These are phyloP conservation scores for Drosophila gaucha DNA, from an alignment of 2,888 invertebrate genomes.

Conservation along the genomic window DNA sequence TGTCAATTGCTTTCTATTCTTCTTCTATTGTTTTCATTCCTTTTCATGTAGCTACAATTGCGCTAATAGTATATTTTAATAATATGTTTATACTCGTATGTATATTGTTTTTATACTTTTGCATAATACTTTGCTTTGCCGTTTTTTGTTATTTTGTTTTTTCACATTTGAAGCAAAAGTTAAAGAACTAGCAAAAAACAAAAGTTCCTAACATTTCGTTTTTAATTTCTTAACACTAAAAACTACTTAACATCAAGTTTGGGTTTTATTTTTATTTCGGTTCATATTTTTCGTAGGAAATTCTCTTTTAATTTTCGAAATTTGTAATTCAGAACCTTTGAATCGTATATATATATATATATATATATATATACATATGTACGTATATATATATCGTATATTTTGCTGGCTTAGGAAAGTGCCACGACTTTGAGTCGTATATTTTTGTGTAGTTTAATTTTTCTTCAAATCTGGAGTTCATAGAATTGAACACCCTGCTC, in stretches of 20 bases:
- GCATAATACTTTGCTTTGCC: slow-evolving; percentile 73
- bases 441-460: slow-evolving; percentile 13
- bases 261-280: slow-evolving; percentile 15
- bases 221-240: slow-evolving; percentile 44
- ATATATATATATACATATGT: slow-evolving; percentile 36
- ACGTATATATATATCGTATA: slow-evolving; percentile 7
- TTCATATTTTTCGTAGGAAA: neutral
- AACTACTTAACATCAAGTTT: slow-evolving; percentile 64
- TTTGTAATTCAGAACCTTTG: slow-evolving; percentile 15
- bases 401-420: slow-evolving; percentile 69
- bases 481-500: slow-evolving; percentile 62
- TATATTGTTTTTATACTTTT: slow-evolving; percentile 55
- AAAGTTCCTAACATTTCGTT: too few species aligned
- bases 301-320: neutral
- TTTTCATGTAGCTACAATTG: slow-evolving; percentile 49
- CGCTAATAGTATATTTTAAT: slow-evolving; percentile 46
- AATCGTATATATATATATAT: slow-evolving; percentile 40
- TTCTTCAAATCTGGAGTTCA: slow-evolving; percentile 50
- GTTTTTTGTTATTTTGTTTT: slow-evolving; percentile 4
- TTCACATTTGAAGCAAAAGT: slow-evolving; percentile 51
- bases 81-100: slow-evolving; percentile 48
- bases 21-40: neutral
- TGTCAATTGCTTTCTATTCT: slow-evolving; percentile 32
- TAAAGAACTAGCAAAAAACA: slow-evolving; percentile 66
- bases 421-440: slow-evolving; percentile 73